Base-by-base conservation (phyloP, 2,888 invertebrate species). In the Sipha maydis region DNA sequence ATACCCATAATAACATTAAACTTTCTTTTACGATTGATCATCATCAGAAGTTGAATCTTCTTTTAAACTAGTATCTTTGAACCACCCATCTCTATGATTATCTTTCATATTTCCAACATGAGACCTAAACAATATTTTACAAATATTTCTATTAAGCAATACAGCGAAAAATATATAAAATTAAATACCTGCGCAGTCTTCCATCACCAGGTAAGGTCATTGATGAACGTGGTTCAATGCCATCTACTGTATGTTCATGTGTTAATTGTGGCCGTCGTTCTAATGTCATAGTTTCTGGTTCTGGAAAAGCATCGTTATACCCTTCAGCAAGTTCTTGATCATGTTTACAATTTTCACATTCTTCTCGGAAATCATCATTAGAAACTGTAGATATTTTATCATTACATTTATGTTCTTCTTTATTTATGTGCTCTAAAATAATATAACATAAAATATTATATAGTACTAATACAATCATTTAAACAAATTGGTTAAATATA, bases 281-380 rank as follows among this genome's bases (percentile, higher is more conserved):
- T 90, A 95, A 91, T 67, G 95, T 95, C 95, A 95, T 95, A 3
- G 95, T 95, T 91, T 94, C 94, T 90, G 94, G 93, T 91, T 94
- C 94, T 85, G 90, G 90, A 90, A 94, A 92, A 91, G 94, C 94
- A 91, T 94, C 94, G 90, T 95, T 94, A 90, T 95, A 95, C 90
- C 95, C 95, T 61, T 86, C 90, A 61, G 85, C 86, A 83, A 90
- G 89, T 77, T 90, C 90, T 41, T 90, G 90, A 85, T 90, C 90
- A 41, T 95, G 95, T 92, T 96, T 96, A 92, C 96, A 96, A 93
- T 96, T 96, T 92, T 96, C 96, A 92, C 96, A 96, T 92, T 96
- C 96, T 92, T 95, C 96, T 90, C 96, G 93, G 91, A 96, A 96
- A 92, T 96, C 96, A 91, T 96, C 95, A 82, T 82, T 88, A 31